Conservation (phyloP, 2,888 invertebrate species). For the Euplagia quadripunctaria region DNA sequence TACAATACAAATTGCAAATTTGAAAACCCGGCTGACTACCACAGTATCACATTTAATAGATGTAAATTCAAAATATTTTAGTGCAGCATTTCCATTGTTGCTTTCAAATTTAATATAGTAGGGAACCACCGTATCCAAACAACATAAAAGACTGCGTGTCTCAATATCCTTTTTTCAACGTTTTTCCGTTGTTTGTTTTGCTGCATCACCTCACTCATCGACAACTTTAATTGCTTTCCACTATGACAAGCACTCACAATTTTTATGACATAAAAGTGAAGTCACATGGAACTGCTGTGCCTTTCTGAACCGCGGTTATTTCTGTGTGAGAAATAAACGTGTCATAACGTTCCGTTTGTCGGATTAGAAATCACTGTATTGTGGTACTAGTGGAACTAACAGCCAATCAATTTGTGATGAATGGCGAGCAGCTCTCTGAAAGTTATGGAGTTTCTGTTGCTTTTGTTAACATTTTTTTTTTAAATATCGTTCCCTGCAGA, state of each 20-base stretch:
- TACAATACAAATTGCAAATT: background rate
- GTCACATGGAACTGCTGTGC: background rate
- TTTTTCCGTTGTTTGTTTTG: background rate
- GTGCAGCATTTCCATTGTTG: background rate
- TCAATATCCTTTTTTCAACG: background rate
- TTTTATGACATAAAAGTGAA: constrained; percentile 3
- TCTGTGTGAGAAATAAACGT: constrained; percentile 9
- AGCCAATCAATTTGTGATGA: background rate
- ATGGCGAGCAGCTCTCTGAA: background rate
- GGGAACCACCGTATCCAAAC: background rate
- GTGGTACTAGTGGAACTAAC: background rate
- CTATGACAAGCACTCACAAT: background rate
- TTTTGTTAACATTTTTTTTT: background rate
- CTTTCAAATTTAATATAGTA: background rate
- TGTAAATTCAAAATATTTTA: background rate
- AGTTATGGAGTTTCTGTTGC: background rate
- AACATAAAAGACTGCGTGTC: background rate
- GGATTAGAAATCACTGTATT: constrained; percentile 1
- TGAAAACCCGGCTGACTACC: background rate
- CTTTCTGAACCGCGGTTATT: background rate
- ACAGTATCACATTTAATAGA: background rate
- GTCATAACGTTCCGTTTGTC: background rate
- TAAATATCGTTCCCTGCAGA: too few relatives aligned
- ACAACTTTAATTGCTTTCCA: constrained; percentile 5
- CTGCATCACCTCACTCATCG: constrained; percentile 6